Percentiles rank a stretch among this genome's conserved stretches.
Evolutionary conservation across 2,797 vertebrate genomes (phyloP).

Genomic region (Eospalax fontanierii): DNA sequence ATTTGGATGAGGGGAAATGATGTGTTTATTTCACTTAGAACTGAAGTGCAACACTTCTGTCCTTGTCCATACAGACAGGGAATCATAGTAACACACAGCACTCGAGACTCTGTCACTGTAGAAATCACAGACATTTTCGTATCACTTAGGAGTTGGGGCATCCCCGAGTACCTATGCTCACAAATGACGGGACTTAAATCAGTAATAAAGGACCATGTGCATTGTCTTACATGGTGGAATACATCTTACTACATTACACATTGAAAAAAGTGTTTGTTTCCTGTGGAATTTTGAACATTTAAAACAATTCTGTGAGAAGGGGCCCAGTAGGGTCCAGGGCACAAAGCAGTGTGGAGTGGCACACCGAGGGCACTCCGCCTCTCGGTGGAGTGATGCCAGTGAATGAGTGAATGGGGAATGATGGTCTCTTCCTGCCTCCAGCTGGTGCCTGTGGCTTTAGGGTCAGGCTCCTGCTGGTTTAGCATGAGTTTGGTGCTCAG

Average conservation of each 20-base stretch:
- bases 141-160: too few species aligned
- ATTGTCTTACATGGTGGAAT: neutral
- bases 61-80: neutral
- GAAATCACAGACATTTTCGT: neutral
- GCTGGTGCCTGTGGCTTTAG: neutral
- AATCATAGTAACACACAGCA: neutral
- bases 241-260: neutral
- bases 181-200: neutral
- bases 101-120: neutral
- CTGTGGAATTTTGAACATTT: neutral
- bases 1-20: slow-evolving; percentile 18
- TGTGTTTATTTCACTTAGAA: neutral
- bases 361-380: too few species aligned
- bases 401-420: neutral
- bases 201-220: neutral
- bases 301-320: neutral
- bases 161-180: neutral
- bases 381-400: neutral
- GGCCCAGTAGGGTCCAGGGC: neutral
- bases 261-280: slow-evolving; percentile 1
- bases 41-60: neutral
- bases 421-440: neutral
- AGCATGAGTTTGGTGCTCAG: neutral
- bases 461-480: neutral
- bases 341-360: neutral